Base-by-base conservation (phyloP, 2,113 vertebrate species). In the Laticauda colubrina region DNA sequence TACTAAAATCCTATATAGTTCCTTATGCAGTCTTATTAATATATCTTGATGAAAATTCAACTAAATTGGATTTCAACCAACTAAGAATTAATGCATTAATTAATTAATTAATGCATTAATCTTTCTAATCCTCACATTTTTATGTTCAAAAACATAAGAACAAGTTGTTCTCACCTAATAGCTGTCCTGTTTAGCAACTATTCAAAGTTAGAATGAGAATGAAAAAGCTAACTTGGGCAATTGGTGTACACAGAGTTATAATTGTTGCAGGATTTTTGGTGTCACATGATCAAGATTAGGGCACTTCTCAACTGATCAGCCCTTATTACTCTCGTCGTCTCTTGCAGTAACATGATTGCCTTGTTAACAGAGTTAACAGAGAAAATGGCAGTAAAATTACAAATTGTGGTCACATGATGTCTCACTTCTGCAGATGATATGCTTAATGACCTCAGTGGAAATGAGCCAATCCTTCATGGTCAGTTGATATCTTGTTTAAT, bases 31-130 rank as follows among this genome's bases (percentile, higher is more conserved):
- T 88, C 29, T 85, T 94, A 86, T 64, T 94, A 90, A 91, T 90
- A 23, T 23, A 75, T 8, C 2, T 75, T 93, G 89, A 61, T n/a
- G 87, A 56, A 95, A 95, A 90, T 69, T 4, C 57, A 93, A 90
- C 54, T 55, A 87, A 89, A 88, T 53, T 24, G 90, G 39, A 4
- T 0, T 85, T 26, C 7, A 69, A 51, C 45, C 48, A 81, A 39
- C n/a, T 85, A n/a, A n/a, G n/a, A n/a, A n/a, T n/a, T n/a, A n/a
- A n/a, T n/a, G n/a, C n/a, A n/a, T n/a, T n/a, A n/a, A n/a, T n/a
- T n/a, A n/a, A n/a, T n/a, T n/a, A n/a, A n/a, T n/a, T n/a, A n/a
- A n/a, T n/a, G 51, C n/a, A 43, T 56, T 91, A 94, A 56, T 57
- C 3, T n/a, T 24, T 81, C 48, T 91, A 91, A 43, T 39, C 54